A percentile compares a stretch with the other conserved stretches of the same genome.
Conservation (phyloP, 1,140 invertebrate species). For the Drosophila grimshawi region DNA sequence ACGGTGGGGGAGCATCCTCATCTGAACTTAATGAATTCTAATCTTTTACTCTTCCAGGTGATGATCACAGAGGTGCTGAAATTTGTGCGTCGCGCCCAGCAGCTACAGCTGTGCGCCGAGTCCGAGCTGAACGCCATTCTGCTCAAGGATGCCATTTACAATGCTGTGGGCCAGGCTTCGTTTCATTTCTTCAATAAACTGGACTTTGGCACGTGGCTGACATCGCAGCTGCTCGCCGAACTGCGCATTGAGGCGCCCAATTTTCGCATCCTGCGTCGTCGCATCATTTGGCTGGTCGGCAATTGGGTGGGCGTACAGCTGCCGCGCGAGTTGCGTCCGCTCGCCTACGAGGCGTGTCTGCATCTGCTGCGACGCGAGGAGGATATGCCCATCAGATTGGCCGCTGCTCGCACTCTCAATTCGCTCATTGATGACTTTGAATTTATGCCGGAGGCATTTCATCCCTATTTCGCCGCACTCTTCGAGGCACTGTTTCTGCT, state of each 20-base stretch:
- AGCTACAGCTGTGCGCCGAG: conserved; percentile 87
- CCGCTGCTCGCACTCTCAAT: conserved; percentile 90
- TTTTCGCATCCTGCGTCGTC: conserved; percentile 94
- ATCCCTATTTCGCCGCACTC: conserved; percentile 90
- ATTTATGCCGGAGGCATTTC: conserved; percentile 94
- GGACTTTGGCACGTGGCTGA: conserved; percentile 97
- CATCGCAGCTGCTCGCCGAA: conserved; percentile 92
- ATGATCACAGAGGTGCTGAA: conserved; percentile 91
- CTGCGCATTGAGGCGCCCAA: conserved; percentile 92
- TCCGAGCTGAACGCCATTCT: conserved; percentile 91
- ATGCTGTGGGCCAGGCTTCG: conserved; percentile 94
- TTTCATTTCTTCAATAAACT: conserved; percentile 97
- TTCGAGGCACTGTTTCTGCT: conserved; percentile 93
- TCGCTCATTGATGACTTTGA: conserved; percentile 96
- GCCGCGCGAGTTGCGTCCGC: conserved; percentile 90
- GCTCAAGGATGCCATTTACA: conserved; percentile 97
- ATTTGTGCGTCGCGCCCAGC: conserved; percentile 88
- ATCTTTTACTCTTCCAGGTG: conserved; percentile 59
- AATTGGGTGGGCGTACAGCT: conserved; percentile 95
- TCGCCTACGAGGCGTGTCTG: conserved; percentile 92
- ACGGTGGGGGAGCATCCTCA: neutral
- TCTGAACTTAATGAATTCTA: neutral
- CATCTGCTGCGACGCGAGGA: conserved; percentile 89
- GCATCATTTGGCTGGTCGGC: conserved; percentile 94
- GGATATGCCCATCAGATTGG: conserved; percentile 93